These are phyloP conservation scores for Hylaeus anthracinus DNA, from an alignment of 1,140 invertebrate species.

Conservation along the genomic window DNA sequence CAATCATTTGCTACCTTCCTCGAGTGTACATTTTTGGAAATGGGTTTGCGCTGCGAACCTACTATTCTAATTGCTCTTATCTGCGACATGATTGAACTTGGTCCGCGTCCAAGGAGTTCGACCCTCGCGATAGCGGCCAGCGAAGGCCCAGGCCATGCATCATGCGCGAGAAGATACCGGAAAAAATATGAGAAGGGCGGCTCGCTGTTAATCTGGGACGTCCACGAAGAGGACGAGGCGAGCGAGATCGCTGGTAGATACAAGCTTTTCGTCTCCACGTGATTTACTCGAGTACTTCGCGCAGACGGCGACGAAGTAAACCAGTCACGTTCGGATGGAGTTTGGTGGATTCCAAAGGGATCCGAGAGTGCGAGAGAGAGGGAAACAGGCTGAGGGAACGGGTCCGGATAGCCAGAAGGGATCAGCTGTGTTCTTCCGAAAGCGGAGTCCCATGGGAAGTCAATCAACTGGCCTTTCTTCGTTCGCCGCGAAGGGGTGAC, in stretches of 20 bases:
- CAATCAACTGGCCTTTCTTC: slow-evolving; percentile 80
- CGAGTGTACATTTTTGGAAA: too few relatives aligned
- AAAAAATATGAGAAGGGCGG: slow-evolving; percentile 14
- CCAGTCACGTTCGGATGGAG: slow-evolving; percentile 59
- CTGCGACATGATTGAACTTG: not conserved
- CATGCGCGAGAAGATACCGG: slow-evolving; percentile 10
- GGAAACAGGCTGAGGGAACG: slow-evolving; percentile 24
- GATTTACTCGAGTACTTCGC: slow-evolving; percentile 41
- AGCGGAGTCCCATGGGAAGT: slow-evolving; percentile 79
- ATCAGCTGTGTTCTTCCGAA: slow-evolving; percentile 79
- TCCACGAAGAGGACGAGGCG: not conserved
- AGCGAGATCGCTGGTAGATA: slow-evolving; percentile 1
- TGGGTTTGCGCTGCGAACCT: too few relatives aligned
- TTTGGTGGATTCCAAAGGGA: slow-evolving; percentile 45
- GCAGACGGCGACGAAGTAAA: slow-evolving; percentile 51
- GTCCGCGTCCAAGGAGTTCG: not conserved
- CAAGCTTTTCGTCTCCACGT: slow-evolving; percentile 30
- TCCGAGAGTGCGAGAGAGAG: not conserved
- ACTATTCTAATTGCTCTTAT: too few relatives aligned
- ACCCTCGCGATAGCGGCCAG: not conserved
- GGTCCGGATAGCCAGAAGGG: slow-evolving; percentile 66
- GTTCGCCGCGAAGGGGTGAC: slow-evolving; percentile 54
- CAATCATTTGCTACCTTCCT: too few relatives aligned
- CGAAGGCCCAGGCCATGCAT: not conserved
- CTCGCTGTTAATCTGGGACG: slow-evolving; percentile 5